Evolutionary conservation across 2,797 vertebrate genomes (phyloP).

Genomic region (Catamblyrhynchus diadema): DNA sequence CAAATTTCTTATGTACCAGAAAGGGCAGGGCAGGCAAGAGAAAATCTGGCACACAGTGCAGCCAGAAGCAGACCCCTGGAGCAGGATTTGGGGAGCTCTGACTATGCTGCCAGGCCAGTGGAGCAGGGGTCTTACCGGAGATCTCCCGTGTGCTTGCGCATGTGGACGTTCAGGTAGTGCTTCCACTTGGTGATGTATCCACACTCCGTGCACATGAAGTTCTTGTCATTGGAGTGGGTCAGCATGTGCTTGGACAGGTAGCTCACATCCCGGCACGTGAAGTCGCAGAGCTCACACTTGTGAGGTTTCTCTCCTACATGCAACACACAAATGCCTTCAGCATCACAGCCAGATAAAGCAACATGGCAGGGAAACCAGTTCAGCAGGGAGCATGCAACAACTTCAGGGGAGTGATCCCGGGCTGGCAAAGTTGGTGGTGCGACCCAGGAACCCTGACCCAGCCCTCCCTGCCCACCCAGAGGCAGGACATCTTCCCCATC

Average conservation of each 20-base stretch:
- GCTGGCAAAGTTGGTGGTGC: not conserved
- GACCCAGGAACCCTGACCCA: not conserved
- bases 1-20: not conserved
- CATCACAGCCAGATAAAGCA: not conserved
- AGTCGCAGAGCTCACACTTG: constrained; percentile 91
- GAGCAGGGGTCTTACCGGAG: constrained; percentile 79
- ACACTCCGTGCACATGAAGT: constrained; percentile 97
- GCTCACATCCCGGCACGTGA: constrained; percentile 93
- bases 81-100: not conserved
- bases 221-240: constrained; percentile 90
- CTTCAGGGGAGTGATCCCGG: not conserved
- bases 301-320: constrained; percentile 89
- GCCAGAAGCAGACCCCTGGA: not conserved
- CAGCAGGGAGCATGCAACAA: not conserved
- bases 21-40: not conserved
- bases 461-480: not conserved
- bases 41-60: not conserved
- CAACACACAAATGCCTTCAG: not conserved
- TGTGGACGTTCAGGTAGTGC: constrained; percentile 94
- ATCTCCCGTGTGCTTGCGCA: constrained; percentile 96
- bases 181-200: constrained; percentile 99
- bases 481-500: not conserved
- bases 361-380: not conserved
- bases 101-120: not conserved
- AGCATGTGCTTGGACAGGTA: constrained; percentile 98